These are phyloP conservation scores for Montipora capricornis DNA, from an alignment of 64 coral and sea anemone species.

Conservation along the genomic window DNA sequence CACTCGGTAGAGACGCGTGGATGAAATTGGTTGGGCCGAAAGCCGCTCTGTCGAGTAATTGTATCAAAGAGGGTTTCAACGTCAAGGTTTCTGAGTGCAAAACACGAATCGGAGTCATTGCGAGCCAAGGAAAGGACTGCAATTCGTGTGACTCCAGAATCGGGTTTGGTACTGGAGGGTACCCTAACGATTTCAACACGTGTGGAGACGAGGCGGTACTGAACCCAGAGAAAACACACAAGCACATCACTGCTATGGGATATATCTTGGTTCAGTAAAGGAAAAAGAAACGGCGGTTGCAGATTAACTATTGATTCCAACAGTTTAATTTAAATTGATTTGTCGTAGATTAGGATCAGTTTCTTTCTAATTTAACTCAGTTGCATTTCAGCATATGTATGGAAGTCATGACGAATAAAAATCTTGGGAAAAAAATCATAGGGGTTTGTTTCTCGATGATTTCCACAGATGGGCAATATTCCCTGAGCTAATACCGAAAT, in stretches of 20 bases:
- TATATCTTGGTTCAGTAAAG: neutral
- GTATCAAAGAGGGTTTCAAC: neutral
- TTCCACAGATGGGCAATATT: too few species aligned
- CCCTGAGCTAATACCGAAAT: too few species aligned
- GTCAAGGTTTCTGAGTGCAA: too few species aligned
- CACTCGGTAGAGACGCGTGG: neutral
- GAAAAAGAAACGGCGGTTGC: too few species aligned
- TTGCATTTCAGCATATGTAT: too few species aligned
- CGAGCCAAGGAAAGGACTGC: neutral
- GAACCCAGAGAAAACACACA: neutral
- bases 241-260: neutral
- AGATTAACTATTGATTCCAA: too few species aligned
- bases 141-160: neutral
- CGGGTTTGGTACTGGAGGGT: neutral
- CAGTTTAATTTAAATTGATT: too few species aligned
- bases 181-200: neutral
- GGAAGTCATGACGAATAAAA: too few species aligned
- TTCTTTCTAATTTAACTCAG: too few species aligned
- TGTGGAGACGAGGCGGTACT: neutral
- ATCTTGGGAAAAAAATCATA: too few species aligned
- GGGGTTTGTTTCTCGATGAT: too few species aligned
- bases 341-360: too few species aligned
- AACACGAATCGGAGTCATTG: neutral
- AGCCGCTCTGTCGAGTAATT: neutral
- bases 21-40: neutral